These are phyloP conservation scores for Zonotrichia albicollis DNA, from an alignment of 2,797 vertebrate genomes.

Conservation along the genomic window DNA sequence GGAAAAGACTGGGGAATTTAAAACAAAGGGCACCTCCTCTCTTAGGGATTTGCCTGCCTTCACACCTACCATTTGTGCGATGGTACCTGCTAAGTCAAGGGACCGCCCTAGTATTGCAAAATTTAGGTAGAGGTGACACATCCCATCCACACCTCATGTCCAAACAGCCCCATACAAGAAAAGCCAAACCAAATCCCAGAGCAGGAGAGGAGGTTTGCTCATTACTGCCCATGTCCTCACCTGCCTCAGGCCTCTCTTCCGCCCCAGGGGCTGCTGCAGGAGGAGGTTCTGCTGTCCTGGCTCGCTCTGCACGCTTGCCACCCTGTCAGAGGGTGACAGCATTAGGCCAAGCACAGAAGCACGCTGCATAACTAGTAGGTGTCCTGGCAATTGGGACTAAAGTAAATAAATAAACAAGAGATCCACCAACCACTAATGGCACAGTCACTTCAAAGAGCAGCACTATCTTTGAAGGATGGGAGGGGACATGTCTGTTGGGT, in stretches of 20 bases:
- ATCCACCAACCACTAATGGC: conserved; percentile 57
- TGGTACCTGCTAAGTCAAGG: background rate
- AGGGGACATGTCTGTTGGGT: conserved; percentile 45
- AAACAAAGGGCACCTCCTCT: background rate
- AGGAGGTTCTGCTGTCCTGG: conserved; percentile 96
- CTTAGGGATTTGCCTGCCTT: background rate
- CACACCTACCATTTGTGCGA: fast-evolving
- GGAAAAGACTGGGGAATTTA: background rate
- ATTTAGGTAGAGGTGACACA: background rate
- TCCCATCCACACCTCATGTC: background rate
- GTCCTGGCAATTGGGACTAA: conserved; percentile 41
- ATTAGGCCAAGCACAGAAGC: conserved; percentile 40
- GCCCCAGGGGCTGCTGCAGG: conserved; percentile 91
- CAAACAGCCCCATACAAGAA: background rate
- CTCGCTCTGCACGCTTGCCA: conserved; percentile 97
- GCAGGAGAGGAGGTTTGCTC: background rate
- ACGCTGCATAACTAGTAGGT: background rate
- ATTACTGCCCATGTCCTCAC: conserved; percentile 66
- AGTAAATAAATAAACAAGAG: conserved; percentile 9
- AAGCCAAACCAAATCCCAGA: background rate
- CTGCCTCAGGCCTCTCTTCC: conserved; percentile 94
- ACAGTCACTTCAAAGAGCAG: conserved; percentile 79
- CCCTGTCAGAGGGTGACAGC: conserved; percentile 82
- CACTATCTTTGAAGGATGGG: conserved; percentile 77
- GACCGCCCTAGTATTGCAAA: background rate